Evolutionary conservation across 2,797 vertebrate genomes (phyloP).

Genomic region (Gobio occitaniae): DNA sequence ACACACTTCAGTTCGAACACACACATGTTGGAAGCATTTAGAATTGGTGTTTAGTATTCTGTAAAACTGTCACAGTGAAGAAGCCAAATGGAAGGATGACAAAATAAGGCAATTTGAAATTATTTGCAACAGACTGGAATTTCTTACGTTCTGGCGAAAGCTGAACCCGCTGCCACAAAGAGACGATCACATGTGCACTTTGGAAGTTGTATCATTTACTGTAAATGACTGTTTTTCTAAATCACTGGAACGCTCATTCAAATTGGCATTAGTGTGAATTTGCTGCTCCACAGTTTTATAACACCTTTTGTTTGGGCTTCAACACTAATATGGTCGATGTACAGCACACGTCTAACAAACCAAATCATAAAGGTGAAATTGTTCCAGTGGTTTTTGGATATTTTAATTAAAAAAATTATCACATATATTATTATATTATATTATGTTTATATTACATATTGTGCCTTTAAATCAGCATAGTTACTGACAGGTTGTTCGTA

Average conservation of each 20-base stretch:
- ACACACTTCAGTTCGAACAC: not conserved
- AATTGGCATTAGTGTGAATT: conserved; percentile 7
- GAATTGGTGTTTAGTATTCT: conserved; percentile 17
- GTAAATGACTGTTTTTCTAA: conserved; percentile 1
- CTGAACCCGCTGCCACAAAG: conserved; percentile 18
- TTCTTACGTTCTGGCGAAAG: conserved; percentile 2
- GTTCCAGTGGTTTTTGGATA: not conserved
- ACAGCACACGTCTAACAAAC: not conserved
- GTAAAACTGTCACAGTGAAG: conserved; percentile 37
- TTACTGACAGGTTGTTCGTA: not conserved
- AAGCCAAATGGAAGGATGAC: conserved; percentile 39
- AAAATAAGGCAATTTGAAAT: conserved; percentile 39
- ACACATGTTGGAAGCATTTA: conserved; percentile 5
- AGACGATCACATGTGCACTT: conserved; percentile 30
- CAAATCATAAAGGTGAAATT: not conserved
- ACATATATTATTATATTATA: too few species aligned
- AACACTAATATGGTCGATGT: not conserved
- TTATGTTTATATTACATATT: not conserved
- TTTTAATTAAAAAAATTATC: not conserved
- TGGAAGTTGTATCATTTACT: conserved; percentile 25
- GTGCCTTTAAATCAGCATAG: not conserved
- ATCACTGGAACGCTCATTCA: not conserved
- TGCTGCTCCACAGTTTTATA: not conserved
- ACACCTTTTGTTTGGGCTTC: conserved; percentile 7
- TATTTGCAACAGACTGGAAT: conserved; percentile 40